phyloP scores from a whole-genome alignment of 2,797 vertebrate species.

The Centroberyx gerrardi region DNA sequence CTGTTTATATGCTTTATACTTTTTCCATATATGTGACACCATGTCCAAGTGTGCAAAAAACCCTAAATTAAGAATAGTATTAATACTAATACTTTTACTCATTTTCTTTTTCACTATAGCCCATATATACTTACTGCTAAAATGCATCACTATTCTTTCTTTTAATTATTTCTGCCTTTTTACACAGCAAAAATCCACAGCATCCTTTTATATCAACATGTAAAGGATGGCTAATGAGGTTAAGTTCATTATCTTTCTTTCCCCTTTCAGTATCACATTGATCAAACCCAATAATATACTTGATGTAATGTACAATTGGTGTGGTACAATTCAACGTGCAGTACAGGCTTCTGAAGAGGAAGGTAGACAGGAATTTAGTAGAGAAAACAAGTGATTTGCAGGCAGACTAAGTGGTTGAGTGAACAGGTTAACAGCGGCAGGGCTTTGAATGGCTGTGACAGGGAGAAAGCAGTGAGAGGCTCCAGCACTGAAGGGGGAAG shows the following conservation, averaged over 20 bases:
- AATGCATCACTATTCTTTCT: no score
- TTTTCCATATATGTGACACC: no score
- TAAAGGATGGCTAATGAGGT: no score
- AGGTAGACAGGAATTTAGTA: slow-evolving; percentile 59
- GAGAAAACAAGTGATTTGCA: slow-evolving; percentile 73
- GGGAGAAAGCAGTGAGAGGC: slow-evolving; percentile 78
- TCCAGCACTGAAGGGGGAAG: slow-evolving; percentile 75
- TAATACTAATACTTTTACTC: no score
- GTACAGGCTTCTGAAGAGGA: slow-evolving; percentile 13
- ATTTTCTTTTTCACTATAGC: no score
- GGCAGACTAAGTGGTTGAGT: slow-evolving; percentile 80
- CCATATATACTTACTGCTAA: no score
- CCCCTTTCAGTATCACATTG: background rate
- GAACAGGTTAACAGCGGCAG: slow-evolving; percentile 74
- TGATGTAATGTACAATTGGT: background rate
- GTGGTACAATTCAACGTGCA: slow-evolving; percentile 23
- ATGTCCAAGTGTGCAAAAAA: no score
- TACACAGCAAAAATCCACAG: no score
- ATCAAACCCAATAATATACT: background rate
- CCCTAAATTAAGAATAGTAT: no score
- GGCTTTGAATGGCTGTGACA: slow-evolving; percentile 80
- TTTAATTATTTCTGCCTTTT: no score
- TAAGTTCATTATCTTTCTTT: background rate
- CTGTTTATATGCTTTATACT: no score
- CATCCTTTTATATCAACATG: no score